A percentile compares a stretch with the other conserved stretches of the same genome.
These are phyloP conservation scores for Bombus pyrosoma DNA, from an alignment of 1,140 invertebrate species.

Conservation along the genomic window DNA sequence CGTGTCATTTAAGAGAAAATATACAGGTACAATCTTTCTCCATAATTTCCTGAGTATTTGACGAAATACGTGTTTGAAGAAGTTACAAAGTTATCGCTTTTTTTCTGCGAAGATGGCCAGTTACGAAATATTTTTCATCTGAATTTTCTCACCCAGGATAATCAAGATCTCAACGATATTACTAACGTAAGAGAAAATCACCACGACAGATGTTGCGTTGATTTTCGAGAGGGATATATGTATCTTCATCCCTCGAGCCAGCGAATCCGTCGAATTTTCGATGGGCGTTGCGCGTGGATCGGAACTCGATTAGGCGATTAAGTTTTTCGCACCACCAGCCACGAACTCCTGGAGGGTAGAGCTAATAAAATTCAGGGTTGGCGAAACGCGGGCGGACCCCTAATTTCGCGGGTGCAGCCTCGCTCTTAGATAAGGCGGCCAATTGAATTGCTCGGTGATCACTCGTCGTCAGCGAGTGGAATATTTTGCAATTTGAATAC, in stretches of 20 bases:
- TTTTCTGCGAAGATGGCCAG: too few relatives aligned
- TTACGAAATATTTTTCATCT: too few relatives aligned
- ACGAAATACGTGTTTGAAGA: neutral
- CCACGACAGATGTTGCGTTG: slow-evolving; percentile 54
- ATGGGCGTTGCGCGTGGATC: slow-evolving; percentile 57
- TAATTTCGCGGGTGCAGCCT: slow-evolving; percentile 34
- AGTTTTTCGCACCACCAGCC: slow-evolving; percentile 44
- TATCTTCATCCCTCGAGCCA: slow-evolving; percentile 38
- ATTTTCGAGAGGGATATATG: slow-evolving; percentile 20
- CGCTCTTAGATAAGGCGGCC: slow-evolving; percentile 19
- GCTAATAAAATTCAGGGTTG: slow-evolving; percentile 44
- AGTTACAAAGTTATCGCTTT: neutral
- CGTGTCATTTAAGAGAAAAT: neutral
- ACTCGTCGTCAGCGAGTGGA: slow-evolving; percentile 10
- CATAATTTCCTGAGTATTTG: neutral
- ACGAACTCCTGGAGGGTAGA: slow-evolving; percentile 16
- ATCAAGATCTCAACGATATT: neutral
- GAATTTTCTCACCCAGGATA: too few relatives aligned
- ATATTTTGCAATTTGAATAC: slow-evolving; percentile 30
- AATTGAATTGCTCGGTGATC: slow-evolving; percentile 47
- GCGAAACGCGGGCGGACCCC: neutral
- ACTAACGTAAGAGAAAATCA: too few relatives aligned
- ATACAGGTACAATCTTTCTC: neutral
- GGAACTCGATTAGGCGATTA: slow-evolving; percentile 52
- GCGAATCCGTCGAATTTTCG: slow-evolving; percentile 56